Base-by-base conservation (phyloP, 2,113 vertebrate genomes). In the Pangasianodon gigas region DNA sequence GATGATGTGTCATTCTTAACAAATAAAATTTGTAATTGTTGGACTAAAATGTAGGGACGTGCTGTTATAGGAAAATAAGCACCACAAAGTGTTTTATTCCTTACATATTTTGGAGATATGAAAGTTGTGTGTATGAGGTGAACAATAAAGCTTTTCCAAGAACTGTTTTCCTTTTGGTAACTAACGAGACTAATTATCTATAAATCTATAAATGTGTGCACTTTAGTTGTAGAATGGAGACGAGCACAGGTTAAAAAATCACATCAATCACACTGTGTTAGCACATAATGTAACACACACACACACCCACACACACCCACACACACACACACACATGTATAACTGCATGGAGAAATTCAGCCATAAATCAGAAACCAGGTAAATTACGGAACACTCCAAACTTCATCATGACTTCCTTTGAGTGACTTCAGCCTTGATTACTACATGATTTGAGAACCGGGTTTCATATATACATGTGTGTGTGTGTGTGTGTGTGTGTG, bases 401-500 rank as follows among this genome's bases (percentile, higher is more conserved):
- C 89, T 87, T 87, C 81, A 83, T 90, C 56, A 91, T 90, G 89
- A 60, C 89, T 75, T 90, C 48, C 32, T 65, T 65, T 85, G 85
- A 92, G 81, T 92, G 91, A 87, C 88, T 54, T 87, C 74, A 54
- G 89, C 32, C 86, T 84, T 93, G 93, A 92, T 94, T 93, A 92
- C 89, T 54, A 60, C 87, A 81, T 93, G 90, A 93, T 93, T 93
- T 87, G 87, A 91, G 88, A 90, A 89, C 24, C 56, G 32, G 69
- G 79, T 24, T 87, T 90, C 71, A 44, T 67, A n/a, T 67, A 14
- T 46, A 2, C 37, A 52, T 75, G 81, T 84, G 48, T 84, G 88
- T 54, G 88, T 84, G 65, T 62, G 41, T 51, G 67, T 74, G 81
- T 84, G 46, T 84, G 87, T 54, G 88, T 84, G 65, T 62, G 41